phyloP scores from a whole-genome alignment of 2,113 vertebrate species.

The Myotis brandtii region DNA sequence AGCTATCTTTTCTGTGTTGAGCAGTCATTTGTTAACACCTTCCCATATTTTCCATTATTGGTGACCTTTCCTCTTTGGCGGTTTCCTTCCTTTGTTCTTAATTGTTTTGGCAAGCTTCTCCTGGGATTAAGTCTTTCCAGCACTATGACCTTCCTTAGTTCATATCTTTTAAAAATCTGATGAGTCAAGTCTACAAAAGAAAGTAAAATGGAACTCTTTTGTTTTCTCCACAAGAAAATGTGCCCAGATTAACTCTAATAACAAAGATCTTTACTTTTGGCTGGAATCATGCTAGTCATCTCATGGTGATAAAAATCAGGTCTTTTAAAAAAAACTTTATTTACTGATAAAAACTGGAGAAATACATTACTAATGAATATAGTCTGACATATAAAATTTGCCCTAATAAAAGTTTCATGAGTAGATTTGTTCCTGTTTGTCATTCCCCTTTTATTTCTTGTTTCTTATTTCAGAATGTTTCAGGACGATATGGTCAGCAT shows the following conservation, averaged over 20 bases:
- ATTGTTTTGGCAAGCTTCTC: background rate
- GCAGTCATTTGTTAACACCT: background rate
- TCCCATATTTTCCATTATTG: background rate
- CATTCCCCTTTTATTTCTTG: background rate
- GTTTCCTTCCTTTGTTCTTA: slow-evolving; percentile 32
- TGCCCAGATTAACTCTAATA: background rate
- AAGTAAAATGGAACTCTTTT: slow-evolving; percentile 16
- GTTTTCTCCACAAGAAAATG: background rate
- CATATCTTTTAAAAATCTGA: background rate
- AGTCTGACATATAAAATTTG: slow-evolving; percentile 21
- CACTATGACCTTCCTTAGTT: background rate
- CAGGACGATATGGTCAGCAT: background rate
- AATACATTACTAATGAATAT: slow-evolving; percentile 5
- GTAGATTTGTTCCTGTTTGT: background rate
- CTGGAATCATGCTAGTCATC: background rate
- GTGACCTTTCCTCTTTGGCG: background rate
- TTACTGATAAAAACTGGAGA: slow-evolving; percentile 11
- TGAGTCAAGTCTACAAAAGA: background rate
- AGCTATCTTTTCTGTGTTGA: background rate
- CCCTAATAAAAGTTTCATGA: background rate
- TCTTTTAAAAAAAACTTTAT: background rate
- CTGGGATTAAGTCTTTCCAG: background rate
- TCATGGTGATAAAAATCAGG: background rate
- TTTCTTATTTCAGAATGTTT: slow-evolving; percentile 39
- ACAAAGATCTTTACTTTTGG: slow-evolving; percentile 1